Evolutionary conservation across 30 jellyfish, hydroid and myxozoan species (phyloP).

Genomic region (Rhopilema esculentum): DNA sequence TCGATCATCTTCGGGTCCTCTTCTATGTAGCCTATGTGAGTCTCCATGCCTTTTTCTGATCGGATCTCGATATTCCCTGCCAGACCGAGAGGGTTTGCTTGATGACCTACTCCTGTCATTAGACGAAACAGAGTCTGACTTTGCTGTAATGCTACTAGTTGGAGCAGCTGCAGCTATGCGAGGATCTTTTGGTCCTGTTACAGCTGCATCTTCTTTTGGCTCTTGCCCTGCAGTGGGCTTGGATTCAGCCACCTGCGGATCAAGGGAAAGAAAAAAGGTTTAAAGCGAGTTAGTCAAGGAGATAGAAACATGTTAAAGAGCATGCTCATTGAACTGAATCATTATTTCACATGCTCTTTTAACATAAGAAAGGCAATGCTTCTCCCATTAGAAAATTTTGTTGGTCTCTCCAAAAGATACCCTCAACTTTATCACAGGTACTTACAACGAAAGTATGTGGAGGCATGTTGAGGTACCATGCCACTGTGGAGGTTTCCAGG

Average conservation of each 20-base stretch:
- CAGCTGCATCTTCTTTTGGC: neutral
- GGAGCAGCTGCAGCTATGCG: conserved; percentile 15
- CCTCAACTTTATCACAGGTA: too few relatives aligned
- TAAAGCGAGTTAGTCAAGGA: too few relatives aligned
- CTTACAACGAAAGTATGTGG: too few relatives aligned
- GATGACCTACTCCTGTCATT: conserved; percentile 4
- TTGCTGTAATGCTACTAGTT: conserved; percentile 38
- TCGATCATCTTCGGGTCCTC: conserved; percentile 51
- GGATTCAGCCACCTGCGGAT: neutral
- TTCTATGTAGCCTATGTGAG: conserved; percentile 30
- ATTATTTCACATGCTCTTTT: too few relatives aligned
- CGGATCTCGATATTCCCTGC: conserved; percentile 33
- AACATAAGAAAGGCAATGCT: too few relatives aligned
- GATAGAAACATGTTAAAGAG: too few relatives aligned
- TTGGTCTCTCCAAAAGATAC: too few relatives aligned
- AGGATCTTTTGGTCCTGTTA: conserved; percentile 5
- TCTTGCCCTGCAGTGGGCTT: neutral
- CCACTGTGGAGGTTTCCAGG: too few relatives aligned
- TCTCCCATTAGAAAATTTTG: too few relatives aligned
- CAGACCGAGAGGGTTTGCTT: conserved; percentile 21
- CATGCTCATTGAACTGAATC: too few relatives aligned
- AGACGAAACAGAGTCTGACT: conserved; percentile 28
- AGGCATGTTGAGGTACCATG: too few relatives aligned
- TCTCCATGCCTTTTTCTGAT: conserved; percentile 11
- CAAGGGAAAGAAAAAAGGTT: too few relatives aligned